Evolutionary conservation across 92 coral and sea anemone species (phyloP).

Genomic region (Palythoa grandiflora): DNA sequence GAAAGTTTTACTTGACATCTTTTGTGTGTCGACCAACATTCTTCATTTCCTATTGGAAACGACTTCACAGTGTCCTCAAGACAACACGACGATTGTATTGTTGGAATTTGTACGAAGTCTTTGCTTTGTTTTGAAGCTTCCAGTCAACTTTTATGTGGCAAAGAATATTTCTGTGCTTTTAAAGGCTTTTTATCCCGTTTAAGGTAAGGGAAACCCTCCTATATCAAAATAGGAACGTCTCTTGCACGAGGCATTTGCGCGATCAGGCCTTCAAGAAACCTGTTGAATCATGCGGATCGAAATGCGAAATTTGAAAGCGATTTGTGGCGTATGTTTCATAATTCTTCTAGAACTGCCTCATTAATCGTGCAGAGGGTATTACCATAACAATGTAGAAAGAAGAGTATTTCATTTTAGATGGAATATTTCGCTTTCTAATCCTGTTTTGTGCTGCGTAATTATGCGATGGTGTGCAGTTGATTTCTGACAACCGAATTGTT

Average conservation of each 20-base stretch:
- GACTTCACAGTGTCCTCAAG: slow-evolving; percentile 73
- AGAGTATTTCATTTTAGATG: slow-evolving; percentile 20
- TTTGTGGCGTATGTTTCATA: slow-evolving; percentile 31
- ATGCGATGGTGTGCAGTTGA: slow-evolving; percentile 35
- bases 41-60: slow-evolving; percentile 91
- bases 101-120: slow-evolving; percentile 70
- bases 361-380: slow-evolving; percentile 23
- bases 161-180: slow-evolving; percentile 76
- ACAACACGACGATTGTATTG: slow-evolving; percentile 71
- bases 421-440: slow-evolving; percentile 42
- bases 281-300: slow-evolving; percentile 55
- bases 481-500: slow-evolving; percentile 17
- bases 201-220: slow-evolving; percentile 71
- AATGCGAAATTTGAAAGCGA: slow-evolving; percentile 31
- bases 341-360: not conserved
- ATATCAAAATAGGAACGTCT: not conserved
- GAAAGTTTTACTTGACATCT: slow-evolving; percentile 75
- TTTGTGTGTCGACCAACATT: slow-evolving; percentile 89
- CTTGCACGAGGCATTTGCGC: slow-evolving; percentile 45
- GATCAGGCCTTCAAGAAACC: slow-evolving; percentile 45
- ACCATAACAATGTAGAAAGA: slow-evolving; percentile 17
- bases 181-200: slow-evolving; percentile 73
- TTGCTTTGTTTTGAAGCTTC: slow-evolving; percentile 90
- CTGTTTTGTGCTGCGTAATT: slow-evolving; percentile 35
- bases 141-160: slow-evolving; percentile 78